Evolutionary conservation across 2,113 vertebrate species (phyloP).

Genomic region (Rana temporaria): DNA sequence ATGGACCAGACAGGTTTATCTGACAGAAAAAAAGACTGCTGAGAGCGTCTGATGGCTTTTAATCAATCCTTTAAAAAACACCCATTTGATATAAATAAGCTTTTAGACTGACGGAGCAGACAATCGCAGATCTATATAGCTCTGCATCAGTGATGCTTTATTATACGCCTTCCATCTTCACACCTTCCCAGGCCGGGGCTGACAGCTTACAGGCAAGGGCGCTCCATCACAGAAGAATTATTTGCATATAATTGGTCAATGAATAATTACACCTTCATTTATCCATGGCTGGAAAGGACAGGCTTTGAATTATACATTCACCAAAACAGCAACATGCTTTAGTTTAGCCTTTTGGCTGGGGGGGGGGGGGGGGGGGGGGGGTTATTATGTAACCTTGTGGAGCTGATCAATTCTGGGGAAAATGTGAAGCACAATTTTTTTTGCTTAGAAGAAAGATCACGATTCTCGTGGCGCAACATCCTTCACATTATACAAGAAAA

Average conservation of each 20-base stretch:
- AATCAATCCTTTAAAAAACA: not conserved
- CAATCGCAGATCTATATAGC: not conserved
- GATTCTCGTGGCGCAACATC: too few species aligned
- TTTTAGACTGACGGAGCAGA: not conserved
- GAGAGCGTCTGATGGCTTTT: not conserved
- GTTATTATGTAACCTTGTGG: too few species aligned
- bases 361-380: too few species aligned
- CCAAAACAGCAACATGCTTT: not conserved
- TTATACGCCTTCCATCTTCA: not conserved
- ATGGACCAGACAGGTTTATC: not conserved
- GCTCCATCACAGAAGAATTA: not conserved
- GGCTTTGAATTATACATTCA: not conserved
- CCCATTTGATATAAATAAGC: not conserved
- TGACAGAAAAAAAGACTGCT: not conserved
- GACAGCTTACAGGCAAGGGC: constrained; percentile 19
- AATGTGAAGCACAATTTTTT: too few species aligned
- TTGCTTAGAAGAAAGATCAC: too few species aligned
- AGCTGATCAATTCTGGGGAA: too few species aligned
- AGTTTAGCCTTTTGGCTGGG: not conserved
- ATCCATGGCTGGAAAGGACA: not conserved
- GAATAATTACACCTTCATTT: not conserved
- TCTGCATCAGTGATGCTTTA: not conserved
- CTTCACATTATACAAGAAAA: too few species aligned
- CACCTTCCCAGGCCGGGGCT: not conserved
- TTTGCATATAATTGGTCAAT: not conserved